These are phyloP conservation scores for Oligia strigilis DNA, from an alignment of 2,888 invertebrate genomes.

Conservation along the genomic window DNA sequence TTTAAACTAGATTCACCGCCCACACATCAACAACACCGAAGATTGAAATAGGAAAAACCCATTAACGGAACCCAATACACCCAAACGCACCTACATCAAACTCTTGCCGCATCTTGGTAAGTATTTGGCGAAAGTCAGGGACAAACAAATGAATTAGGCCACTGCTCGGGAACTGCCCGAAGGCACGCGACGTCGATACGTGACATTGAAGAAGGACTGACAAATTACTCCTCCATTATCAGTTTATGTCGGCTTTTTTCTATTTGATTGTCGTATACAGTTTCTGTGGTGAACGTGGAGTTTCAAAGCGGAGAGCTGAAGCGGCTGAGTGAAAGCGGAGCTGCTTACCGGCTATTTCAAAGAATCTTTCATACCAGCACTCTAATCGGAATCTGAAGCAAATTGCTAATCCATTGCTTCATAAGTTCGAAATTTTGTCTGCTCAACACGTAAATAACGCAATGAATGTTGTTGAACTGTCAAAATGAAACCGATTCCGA, in stretches of 20 bases:
- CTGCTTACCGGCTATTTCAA: not conserved
- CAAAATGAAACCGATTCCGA: too few relatives aligned
- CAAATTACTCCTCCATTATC: conserved; percentile 73
- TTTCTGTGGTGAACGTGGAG: conserved; percentile 9
- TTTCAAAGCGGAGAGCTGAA: not conserved
- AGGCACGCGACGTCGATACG: conserved; percentile 74
- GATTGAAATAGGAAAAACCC: conserved; percentile 58
- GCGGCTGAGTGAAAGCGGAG: not conserved
- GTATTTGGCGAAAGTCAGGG: conserved; percentile 73
- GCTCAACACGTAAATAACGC: too few relatives aligned
- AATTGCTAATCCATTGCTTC: too few relatives aligned
- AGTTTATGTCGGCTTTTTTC: conserved; percentile 56
- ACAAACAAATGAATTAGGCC: conserved; percentile 72
- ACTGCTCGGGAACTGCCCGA: conserved; percentile 66
- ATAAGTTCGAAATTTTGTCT: too few relatives aligned
- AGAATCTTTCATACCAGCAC: not conserved
- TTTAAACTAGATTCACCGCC: too few relatives aligned
- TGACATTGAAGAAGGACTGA: conserved; percentile 69
- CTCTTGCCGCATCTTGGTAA: conserved; percentile 70
- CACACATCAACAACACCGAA: conserved; percentile 9
- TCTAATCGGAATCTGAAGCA: too few relatives aligned
- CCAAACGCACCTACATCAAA: conserved; percentile 71
- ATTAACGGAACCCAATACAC: conserved; percentile 51
- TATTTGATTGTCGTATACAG: conserved; percentile 26
- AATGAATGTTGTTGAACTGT: too few relatives aligned